These are phyloP conservation scores for Pionites leucogaster DNA, from an alignment of 2,113 vertebrate species.

Conservation along the genomic window DNA sequence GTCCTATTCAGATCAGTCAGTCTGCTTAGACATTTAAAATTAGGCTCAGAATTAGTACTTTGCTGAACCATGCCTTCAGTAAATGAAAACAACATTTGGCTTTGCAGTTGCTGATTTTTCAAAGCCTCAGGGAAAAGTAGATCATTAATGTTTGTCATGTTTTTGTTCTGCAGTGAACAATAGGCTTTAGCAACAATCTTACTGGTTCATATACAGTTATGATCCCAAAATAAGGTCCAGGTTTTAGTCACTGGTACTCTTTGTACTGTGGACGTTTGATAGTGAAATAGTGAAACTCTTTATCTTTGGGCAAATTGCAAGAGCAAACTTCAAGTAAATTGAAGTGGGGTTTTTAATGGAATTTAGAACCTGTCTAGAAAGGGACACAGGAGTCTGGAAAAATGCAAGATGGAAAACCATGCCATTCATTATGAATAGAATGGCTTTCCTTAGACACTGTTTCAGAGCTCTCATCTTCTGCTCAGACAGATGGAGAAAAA, in stretches of 20 bases:
- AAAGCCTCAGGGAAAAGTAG: background rate
- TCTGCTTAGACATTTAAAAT: background rate
- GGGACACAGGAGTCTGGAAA: background rate
- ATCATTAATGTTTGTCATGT: background rate
- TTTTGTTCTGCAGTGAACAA: background rate
- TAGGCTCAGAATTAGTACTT: background rate
- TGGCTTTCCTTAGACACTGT: background rate
- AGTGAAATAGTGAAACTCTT: background rate
- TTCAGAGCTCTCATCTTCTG: background rate
- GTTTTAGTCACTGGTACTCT: background rate
- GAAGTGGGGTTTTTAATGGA: background rate
- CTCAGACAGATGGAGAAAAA: background rate
- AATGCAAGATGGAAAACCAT: background rate
- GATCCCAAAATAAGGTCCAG: background rate
- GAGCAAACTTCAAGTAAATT: background rate
- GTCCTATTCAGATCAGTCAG: background rate
- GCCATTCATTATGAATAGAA: background rate
- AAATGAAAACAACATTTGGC: background rate
- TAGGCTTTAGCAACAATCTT: background rate
- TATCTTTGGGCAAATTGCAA: background rate
- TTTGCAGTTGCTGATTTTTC: background rate
- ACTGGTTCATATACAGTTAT: background rate
- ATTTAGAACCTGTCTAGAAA: background rate
- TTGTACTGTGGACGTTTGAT: background rate
- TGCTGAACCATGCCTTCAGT: background rate